These are phyloP conservation scores for Alviniconcha marisindica DNA, from an alignment of 1,140 invertebrate genomes.

Conservation along the genomic window DNA sequence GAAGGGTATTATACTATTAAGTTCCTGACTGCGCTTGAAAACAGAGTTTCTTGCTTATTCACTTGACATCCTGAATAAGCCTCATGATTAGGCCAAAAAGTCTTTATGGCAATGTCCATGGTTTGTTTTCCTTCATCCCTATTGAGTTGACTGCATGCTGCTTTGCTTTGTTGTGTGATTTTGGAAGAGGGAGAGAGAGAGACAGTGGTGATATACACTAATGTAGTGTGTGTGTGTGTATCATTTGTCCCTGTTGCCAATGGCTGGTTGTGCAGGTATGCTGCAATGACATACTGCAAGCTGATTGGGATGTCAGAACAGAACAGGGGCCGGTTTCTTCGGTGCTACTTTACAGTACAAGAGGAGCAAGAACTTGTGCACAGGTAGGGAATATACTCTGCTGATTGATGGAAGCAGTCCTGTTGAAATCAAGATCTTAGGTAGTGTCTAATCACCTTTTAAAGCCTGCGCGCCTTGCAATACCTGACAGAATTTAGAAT, in stretches of 20 bases:
- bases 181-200: no score
- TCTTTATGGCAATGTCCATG: not conserved
- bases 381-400: constrained; percentile 48
- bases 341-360: constrained; percentile 53
- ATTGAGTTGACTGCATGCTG: no score
- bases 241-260: no score
- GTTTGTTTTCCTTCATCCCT: not conserved
- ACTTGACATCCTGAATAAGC: not conserved
- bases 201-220: not conserved
- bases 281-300: constrained; percentile 49
- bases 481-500: not conserved
- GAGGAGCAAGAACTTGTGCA: constrained; percentile 50
- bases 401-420: not conserved
- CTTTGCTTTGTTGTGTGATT: no score
- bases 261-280: constrained; percentile 59
- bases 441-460: not conserved
- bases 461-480: no score
- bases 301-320: constrained; percentile 53
- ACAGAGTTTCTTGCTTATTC: not conserved
- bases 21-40: not conserved
- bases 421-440: not conserved
- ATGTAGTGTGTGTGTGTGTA: not conserved
- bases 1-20: no score
- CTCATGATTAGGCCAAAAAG: not conserved
- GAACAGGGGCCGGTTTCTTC: constrained; percentile 49